Conservation (phyloP, 1,140 invertebrate genomes). For the Drosophila serrata region DNA sequence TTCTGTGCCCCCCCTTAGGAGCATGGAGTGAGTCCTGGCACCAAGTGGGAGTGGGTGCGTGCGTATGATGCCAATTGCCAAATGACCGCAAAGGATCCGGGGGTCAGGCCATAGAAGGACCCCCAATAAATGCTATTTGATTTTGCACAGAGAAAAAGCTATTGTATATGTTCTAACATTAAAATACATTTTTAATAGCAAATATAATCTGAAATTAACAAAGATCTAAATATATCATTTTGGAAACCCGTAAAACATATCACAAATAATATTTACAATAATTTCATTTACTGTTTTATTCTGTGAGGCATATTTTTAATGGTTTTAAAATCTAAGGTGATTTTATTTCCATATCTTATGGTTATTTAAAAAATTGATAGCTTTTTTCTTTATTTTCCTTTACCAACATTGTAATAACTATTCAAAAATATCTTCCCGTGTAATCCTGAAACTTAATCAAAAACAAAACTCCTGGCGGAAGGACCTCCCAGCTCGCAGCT, state of each 20-base stretch:
- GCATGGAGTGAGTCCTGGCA: neutral
- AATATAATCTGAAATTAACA: no score
- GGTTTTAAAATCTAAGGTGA: no score
- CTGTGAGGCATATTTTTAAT: no score
- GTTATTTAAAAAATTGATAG: no score
- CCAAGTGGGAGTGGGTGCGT: slow-evolving; percentile 43
- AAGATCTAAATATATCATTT: no score
- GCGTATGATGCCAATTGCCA: slow-evolving; percentile 77
- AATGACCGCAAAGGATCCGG: slow-evolving; percentile 68
- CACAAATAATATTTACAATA: no score
- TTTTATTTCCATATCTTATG: no score
- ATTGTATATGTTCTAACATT: neutral
- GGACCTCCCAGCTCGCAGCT: slow-evolving; percentile 1
- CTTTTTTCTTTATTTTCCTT: neutral
- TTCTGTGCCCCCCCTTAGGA: neutral
- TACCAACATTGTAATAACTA: neutral
- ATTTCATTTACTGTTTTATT: no score
- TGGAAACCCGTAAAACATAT: no score
- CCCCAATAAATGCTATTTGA: slow-evolving; percentile 47
- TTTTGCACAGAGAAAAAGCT: neutral
- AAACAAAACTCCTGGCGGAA: slow-evolving; percentile 60
- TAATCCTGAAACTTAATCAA: slow-evolving; percentile 62
- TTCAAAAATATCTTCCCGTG: slow-evolving; percentile 2
- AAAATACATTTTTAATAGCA: no score
- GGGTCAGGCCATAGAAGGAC: slow-evolving; percentile 37